phyloP scores from a whole-genome alignment of 2,113 vertebrate species.

The Chloropsis hardwickii region DNA sequence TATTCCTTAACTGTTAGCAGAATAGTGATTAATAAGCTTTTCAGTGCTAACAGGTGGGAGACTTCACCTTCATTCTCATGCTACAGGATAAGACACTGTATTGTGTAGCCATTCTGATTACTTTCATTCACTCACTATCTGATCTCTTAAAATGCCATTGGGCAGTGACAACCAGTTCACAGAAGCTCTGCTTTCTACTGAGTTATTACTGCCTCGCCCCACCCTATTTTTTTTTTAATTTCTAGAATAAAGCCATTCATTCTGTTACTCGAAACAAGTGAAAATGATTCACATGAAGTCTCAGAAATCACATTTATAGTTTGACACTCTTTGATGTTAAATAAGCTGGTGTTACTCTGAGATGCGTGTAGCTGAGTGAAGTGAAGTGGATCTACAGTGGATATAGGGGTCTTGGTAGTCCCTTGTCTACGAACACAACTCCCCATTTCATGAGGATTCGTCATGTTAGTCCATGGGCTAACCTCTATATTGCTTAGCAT shows the following conservation, averaged over 20 bases:
- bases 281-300: background rate
- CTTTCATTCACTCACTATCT: background rate
- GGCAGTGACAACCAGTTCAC: background rate
- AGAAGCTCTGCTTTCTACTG: background rate
- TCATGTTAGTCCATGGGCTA: background rate
- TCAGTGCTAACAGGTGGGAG: background rate
- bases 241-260: fast-evolving
- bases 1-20: background rate
- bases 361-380: background rate
- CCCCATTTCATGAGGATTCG: background rate
- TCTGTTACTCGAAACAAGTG: background rate
- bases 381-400: background rate
- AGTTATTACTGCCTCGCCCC: background rate
- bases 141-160: background rate
- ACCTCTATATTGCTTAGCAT: fast-evolving
- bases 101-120: background rate
- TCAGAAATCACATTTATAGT: background rate
- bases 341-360: background rate
- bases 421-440: background rate
- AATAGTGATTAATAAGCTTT: background rate
- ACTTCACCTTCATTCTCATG: background rate
- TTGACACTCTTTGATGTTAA: background rate
- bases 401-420: background rate
- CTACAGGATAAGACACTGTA: background rate
- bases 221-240: background rate